phyloP scores from a whole-genome alignment of 2,113 vertebrate species.

The Tachycineta bicolor region DNA sequence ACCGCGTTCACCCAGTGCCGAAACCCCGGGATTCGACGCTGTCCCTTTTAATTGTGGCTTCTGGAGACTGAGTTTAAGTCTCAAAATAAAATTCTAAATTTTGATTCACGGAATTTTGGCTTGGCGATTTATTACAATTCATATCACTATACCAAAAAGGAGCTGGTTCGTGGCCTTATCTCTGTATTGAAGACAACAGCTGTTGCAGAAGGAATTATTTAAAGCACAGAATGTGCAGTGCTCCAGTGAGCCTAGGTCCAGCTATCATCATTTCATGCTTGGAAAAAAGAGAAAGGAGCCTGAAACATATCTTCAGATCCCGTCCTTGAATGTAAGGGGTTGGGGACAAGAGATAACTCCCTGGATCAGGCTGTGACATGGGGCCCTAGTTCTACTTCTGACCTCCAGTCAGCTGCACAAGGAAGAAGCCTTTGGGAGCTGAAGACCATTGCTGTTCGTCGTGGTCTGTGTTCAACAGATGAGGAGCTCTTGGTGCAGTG shows the following conservation, averaged over 20 bases:
- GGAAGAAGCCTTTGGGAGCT: not conserved
- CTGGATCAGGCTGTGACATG: not conserved
- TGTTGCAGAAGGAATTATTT: not conserved
- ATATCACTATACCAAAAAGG: not conserved
- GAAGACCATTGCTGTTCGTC: rapidly evolving
- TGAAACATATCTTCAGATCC: not conserved
- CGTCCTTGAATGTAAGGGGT: not conserved
- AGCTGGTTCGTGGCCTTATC: not conserved
- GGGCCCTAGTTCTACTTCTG: not conserved
- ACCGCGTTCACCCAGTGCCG: no score
- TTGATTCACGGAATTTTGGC: no score
- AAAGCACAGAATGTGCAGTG: not conserved
- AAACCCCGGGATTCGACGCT: no score
- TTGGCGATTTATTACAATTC: not conserved
- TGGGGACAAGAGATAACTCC: not conserved
- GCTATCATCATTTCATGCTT: not conserved
- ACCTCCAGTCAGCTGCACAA: not conserved
- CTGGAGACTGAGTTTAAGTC: no score
- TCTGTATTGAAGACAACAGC: not conserved
- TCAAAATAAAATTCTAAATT: no score
- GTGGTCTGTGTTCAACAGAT: not conserved
- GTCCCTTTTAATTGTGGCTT: no score
- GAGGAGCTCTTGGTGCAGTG: not conserved
- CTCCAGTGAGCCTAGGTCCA: not conserved
- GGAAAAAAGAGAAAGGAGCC: not conserved